Conservation (phyloP, 2,888 invertebrate species). For the Portevinia maculata region DNA sequence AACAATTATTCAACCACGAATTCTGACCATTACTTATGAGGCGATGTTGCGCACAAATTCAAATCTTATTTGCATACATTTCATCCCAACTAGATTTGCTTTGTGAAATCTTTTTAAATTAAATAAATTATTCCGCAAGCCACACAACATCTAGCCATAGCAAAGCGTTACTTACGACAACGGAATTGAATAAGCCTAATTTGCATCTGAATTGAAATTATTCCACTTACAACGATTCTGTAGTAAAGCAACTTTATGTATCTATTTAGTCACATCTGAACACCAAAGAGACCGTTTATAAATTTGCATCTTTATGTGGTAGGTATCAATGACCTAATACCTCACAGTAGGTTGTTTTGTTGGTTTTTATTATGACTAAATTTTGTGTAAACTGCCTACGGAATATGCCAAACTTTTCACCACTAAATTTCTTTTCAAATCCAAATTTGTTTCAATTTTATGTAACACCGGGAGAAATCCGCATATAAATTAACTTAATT, state of each 20-base stretch:
- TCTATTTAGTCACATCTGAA: neutral
- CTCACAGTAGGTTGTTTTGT: constrained; percentile 14
- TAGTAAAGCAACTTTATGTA: neutral
- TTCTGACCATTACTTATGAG: too few species aligned
- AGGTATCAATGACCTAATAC: constrained; percentile 28
- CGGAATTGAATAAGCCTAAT: too few species aligned
- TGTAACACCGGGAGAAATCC: constrained; percentile 58
- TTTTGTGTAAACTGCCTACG: constrained; percentile 11
- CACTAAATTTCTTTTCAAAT: constrained; percentile 43
- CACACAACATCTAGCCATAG: too few species aligned
- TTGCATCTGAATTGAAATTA: too few species aligned
- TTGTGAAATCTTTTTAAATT: too few species aligned
- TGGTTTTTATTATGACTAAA: neutral
- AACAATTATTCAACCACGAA: too few species aligned
- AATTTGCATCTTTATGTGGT: constrained; percentile 11
- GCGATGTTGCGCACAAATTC: too few species aligned
- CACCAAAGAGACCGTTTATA: neutral
- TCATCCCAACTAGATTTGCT: too few species aligned
- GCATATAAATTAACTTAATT: constrained; percentile 51
- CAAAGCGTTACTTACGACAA: too few species aligned
- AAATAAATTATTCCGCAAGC: too few species aligned
- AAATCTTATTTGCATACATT: too few species aligned
- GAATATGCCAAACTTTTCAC: neutral
- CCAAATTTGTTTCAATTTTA: constrained; percentile 43
- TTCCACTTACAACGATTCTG: neutral